Percentiles rank a stretch among this genome's conserved stretches.
Conservation (phyloP, 2,797 vertebrate genomes). For the Nannoperca australis region DNA sequence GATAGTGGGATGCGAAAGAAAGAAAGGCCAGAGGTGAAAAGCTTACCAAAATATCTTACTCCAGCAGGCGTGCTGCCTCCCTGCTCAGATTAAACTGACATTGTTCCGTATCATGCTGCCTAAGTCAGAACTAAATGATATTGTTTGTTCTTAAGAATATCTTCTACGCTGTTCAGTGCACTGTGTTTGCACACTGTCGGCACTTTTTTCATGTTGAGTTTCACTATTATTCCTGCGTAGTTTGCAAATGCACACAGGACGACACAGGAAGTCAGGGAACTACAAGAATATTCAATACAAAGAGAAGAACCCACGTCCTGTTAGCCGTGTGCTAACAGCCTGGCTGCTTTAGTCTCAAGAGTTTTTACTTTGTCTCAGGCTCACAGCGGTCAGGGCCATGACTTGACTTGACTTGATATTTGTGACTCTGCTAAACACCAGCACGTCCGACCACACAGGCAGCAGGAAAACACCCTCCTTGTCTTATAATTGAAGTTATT, state of each 20-base stretch:
- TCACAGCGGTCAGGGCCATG: not conserved
- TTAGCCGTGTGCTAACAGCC: not conserved
- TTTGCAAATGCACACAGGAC: not conserved
- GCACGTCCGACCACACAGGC: not conserved
- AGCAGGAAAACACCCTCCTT: too few relatives aligned
- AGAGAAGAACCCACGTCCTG: not conserved
- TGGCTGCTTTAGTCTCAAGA: not conserved
- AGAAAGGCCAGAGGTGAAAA: slow-evolving; percentile 54
- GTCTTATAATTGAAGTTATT: too few relatives aligned
- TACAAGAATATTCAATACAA: not conserved
- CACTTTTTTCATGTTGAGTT: not conserved
- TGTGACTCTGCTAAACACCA: not conserved
- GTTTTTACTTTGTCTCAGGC: not conserved
- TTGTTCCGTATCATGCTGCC: slow-evolving; percentile 32
- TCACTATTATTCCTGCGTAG: not conserved
- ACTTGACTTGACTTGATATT: too few relatives aligned
- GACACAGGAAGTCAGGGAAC: not conserved
- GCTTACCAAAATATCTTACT: slow-evolving; percentile 62
- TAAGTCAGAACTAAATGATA: slow-evolving; percentile 18
- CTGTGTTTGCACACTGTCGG: not conserved
- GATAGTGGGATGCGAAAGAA: slow-evolving; percentile 27
- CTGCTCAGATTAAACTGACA: slow-evolving; percentile 51
- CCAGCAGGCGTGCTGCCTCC: slow-evolving; percentile 46
- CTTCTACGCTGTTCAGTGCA: not conserved
- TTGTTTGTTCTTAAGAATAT: not conserved